phyloP scores from a whole-genome alignment of 2,888 invertebrate species.

The Lasius fuliginosus region DNA sequence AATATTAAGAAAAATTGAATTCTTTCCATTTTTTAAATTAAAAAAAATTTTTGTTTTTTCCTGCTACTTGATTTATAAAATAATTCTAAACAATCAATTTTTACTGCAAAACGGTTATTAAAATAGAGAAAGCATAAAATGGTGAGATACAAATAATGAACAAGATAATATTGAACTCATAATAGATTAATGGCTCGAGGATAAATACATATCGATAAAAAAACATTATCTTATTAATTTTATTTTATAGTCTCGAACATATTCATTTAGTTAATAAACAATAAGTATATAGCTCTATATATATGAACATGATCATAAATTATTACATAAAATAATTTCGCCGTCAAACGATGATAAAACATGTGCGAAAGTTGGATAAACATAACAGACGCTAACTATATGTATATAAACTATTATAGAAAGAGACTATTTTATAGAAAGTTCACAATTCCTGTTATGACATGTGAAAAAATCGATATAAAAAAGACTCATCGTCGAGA shows the following conservation, averaged over 20 bases:
- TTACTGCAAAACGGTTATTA: neutral
- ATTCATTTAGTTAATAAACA: neutral
- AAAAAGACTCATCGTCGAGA: neutral
- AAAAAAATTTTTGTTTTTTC: neutral
- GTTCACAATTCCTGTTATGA: neutral
- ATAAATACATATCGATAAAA: neutral
- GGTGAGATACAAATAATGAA: neutral
- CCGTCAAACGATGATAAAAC: no score
- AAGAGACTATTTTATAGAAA: no score
- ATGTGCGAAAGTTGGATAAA: no score
- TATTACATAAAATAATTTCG: neutral
- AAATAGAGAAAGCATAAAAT: neutral
- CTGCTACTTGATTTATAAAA: neutral
- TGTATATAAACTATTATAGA: no score
- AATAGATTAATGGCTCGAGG: neutral
- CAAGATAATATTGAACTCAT: neutral
- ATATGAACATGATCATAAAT: neutral
- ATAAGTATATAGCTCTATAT: neutral
- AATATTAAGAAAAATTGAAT: neutral
- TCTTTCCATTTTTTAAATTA: neutral
- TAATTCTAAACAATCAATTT: neutral
- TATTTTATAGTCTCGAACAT: no score
- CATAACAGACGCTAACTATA: no score
- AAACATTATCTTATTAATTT: no score
- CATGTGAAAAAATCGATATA: neutral